phyloP scores from a whole-genome alignment of 2,797 vertebrate species.

The Todus mexicanus region DNA sequence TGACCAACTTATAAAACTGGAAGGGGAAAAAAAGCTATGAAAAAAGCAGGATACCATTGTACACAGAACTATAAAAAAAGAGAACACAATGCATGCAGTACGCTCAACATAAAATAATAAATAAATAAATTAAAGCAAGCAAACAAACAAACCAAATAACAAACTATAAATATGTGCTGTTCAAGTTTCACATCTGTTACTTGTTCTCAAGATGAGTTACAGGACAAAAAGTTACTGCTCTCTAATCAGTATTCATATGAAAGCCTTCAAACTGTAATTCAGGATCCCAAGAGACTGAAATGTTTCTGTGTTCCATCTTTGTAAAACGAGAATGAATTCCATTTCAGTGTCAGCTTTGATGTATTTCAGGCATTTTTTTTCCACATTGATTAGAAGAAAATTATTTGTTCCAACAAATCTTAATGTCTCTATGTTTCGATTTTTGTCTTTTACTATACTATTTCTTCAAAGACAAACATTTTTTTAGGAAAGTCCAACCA shows the following conservation, averaged over 20 bases:
- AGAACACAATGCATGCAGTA: not conserved
- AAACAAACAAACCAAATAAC: not conserved
- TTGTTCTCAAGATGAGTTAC: not conserved
- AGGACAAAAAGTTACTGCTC: not conserved
- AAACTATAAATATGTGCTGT: not conserved
- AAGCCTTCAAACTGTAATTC: not conserved
- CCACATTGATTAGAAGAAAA: not conserved
- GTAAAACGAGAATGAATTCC: not conserved
- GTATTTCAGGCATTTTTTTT: not conserved
- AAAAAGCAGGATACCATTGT: not conserved
- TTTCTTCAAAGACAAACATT: not conserved
- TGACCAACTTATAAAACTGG: not conserved
- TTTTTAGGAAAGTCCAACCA: not conserved
- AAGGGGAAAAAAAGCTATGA: not conserved
- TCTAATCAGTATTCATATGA: constrained; percentile 14
- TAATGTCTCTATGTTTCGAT: not conserved
- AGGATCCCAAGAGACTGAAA: not conserved
- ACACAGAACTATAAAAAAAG: not conserved
- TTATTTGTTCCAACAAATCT: not conserved
- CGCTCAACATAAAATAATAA: not conserved
- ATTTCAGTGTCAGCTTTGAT: not conserved
- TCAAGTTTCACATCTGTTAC: not conserved
- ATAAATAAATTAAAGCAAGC: not conserved
- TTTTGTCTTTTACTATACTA: not conserved
- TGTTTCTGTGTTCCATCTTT: not conserved